Percentiles rank a stretch among this genome's conserved stretches.
phyloP scores from a whole-genome alignment of 2,113 vertebrate genomes.

The Picathartes gymnocephalus region DNA sequence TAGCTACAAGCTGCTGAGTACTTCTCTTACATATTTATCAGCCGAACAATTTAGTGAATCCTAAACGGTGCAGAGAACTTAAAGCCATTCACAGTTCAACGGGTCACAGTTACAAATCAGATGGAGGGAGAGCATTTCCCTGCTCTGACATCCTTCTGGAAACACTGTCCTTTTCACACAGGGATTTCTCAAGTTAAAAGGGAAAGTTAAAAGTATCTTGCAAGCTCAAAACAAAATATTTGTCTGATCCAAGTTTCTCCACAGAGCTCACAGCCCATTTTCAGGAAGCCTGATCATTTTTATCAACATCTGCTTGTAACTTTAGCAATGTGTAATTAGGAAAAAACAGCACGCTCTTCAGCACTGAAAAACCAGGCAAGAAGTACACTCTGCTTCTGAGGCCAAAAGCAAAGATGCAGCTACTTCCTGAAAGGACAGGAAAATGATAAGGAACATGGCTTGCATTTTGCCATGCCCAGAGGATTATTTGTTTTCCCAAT shows the following conservation, averaged over 20 bases:
- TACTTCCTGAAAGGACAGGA: background rate
- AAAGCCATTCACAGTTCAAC: background rate
- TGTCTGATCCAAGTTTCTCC: background rate
- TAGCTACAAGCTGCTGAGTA: background rate
- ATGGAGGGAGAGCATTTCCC: background rate
- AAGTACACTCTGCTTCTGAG: background rate
- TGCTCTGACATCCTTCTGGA: background rate
- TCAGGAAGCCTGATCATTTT: background rate
- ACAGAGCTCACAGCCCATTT: background rate
- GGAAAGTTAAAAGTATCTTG: background rate
- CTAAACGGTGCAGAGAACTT: background rate
- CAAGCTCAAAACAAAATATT: background rate
- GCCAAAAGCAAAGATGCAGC: background rate
- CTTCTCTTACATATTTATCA: background rate
- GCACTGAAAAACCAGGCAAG: background rate
- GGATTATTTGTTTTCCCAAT: background rate
- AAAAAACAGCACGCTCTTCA: background rate
- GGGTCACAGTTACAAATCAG: background rate
- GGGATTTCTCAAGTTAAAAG: background rate
- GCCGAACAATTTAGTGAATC: background rate
- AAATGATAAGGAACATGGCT: background rate
- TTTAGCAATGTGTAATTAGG: background rate
- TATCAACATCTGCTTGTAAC: background rate
- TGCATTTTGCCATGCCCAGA: background rate
- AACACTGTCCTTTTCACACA: background rate